A percentile compares a stretch with the other conserved stretches of the same genome.
phyloP scores from a whole-genome alignment of 2,888 invertebrate species.

The Campoplex capitator region DNA sequence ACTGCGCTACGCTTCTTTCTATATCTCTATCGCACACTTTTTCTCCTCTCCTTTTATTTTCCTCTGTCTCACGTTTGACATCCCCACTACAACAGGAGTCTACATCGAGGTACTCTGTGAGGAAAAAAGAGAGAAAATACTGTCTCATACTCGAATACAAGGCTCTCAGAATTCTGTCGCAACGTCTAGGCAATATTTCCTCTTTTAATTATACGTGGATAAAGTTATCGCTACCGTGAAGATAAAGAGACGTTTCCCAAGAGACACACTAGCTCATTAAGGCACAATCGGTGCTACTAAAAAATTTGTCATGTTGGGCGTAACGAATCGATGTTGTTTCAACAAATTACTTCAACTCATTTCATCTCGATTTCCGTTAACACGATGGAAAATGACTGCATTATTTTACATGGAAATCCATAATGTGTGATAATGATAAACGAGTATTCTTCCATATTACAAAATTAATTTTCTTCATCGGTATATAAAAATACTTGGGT shows the following conservation, averaged over 20 bases:
- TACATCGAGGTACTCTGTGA: background rate
- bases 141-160: constrained; percentile 18
- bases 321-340: background rate
- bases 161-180: constrained; percentile 32
- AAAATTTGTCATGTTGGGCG: background rate
- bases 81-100: background rate
- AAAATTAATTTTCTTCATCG: background rate
- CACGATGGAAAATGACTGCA: background rate
- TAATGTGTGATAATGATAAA: background rate
- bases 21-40: constrained; percentile 12
- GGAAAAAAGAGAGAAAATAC: constrained; percentile 18
- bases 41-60: constrained; percentile 5
- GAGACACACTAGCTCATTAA: constrained; percentile 38
- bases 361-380: background rate
- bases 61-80: constrained; percentile 27
- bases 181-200: constrained; percentile 25
- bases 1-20: constrained; percentile 53
- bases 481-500: background rate
- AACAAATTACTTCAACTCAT: background rate
- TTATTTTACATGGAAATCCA: background rate
- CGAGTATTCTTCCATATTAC: background rate
- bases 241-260: constrained; percentile 17
- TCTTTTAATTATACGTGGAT: constrained; percentile 52
- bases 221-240: constrained; percentile 31
- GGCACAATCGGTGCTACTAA: constrained; percentile 11